phyloP scores from a whole-genome alignment of 2,888 invertebrate genomes.

The Teinopalpus imperialis region DNA sequence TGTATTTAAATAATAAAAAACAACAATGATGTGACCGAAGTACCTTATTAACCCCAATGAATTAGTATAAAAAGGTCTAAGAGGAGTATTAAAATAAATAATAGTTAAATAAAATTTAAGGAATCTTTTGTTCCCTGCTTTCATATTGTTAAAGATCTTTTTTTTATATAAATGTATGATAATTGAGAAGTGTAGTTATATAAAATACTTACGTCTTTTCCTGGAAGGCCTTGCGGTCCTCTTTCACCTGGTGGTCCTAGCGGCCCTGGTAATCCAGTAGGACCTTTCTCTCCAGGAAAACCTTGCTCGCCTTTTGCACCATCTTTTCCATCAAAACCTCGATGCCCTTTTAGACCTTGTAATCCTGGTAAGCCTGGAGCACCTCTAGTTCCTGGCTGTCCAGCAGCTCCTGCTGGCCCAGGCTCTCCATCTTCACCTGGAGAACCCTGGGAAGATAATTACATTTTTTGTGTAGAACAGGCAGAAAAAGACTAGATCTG shows the following conservation, averaged over 20 bases:
- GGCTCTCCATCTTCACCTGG: constrained; percentile 91
- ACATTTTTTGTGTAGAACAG: too few species aligned
- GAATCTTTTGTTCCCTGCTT: too few species aligned
- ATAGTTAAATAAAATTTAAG: too few species aligned
- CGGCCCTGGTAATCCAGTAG: constrained; percentile 84
- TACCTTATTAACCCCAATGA: too few species aligned
- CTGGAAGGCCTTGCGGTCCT: constrained; percentile 86
- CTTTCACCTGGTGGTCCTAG: constrained; percentile 86
- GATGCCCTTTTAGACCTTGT: constrained; percentile 91
- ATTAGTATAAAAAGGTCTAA: too few species aligned
- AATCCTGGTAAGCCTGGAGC: constrained; percentile 88
- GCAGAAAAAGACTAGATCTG: too few species aligned
- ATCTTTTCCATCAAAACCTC: constrained; percentile 89
- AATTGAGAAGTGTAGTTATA: too few species aligned
- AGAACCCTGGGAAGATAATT: constrained; percentile 87
- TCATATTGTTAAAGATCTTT: too few species aligned
- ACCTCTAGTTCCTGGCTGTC: constrained; percentile 89
- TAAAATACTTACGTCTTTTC: constrained; percentile 81
- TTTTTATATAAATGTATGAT: too few species aligned
- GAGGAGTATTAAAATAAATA: too few species aligned
- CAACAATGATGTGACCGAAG: too few species aligned
- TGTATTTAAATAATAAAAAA: too few species aligned
- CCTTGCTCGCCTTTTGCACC: constrained; percentile 93
- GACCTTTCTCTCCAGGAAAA: constrained; percentile 87
- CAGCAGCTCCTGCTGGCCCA: constrained; percentile 86